Base-by-base conservation (phyloP, 2,888 invertebrate species). In the Nephrotoma guestfalica region DNA sequence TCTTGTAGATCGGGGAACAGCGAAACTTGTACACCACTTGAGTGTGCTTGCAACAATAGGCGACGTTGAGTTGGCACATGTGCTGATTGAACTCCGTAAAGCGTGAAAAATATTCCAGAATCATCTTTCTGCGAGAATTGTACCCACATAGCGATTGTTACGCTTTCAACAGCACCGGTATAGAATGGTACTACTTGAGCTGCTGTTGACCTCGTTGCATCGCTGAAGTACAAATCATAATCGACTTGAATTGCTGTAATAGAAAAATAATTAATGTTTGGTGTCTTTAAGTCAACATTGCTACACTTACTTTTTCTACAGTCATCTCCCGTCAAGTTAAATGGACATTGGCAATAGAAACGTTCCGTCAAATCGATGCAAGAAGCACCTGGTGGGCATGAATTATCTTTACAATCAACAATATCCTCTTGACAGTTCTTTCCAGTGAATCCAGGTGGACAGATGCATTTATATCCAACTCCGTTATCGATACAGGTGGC, bases 291-390 rank as follows among this genome's bases (percentile, higher is more conserved):
- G 86, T 42, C n/a, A 43, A 86, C 47, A 86, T 41, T 42, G 47
- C 15, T 86, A 51, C 6, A 90, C 94, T 93, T 93, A 97, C 97
- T 95, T 93, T 99, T 99, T 90, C 98, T 94, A 90, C 99, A 99
- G 90, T 98, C 97, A 90, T 98, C 97, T 86, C 99, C 99, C 40
- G 98, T 99, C 89, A 97, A 93, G 90, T 98, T 98, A 91, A 98
- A 97, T 7, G 98, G 98, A 93, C 99, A 99, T 91, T 98, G 97
- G 90, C 99, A 99, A 90, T 97, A 97, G 93, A 97, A 97, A 89
- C 95, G 94, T 88, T 96, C 96, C 83, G 97, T 97, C 85, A 98
- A 92, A 91, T 98, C 98, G 88, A 98, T 96, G 90, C 98, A 98
- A 3, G 95, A 96, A 0, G 98, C 97, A 11, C 97, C 97, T 86